Conservation (phyloP, 2,113 vertebrate species). For the Mastomys coucha region DNA sequence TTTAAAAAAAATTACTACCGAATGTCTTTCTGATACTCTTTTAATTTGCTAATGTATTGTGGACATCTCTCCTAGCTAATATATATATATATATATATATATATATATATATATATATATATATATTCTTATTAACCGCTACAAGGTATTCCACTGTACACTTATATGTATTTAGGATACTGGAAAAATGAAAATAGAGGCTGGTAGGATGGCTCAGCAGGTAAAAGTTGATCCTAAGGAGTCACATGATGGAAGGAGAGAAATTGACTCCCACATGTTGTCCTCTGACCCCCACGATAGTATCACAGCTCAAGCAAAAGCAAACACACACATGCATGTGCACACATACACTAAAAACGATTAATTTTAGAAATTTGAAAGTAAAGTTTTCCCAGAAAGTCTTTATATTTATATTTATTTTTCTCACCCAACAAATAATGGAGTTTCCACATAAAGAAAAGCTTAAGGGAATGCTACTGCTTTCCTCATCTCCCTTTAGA, state of each 20-base stretch:
- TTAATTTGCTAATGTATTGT: neutral
- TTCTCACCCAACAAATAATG: constrained; percentile 33
- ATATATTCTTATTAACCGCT: neutral
- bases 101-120: no score
- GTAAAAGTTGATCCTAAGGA: neutral
- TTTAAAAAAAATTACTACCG: neutral
- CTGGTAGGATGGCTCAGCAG: neutral
- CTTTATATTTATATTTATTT: constrained; percentile 24
- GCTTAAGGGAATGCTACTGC: neutral
- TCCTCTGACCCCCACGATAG: neutral
- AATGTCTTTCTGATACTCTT: constrained; percentile 12
- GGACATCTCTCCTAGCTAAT: constrained; percentile 1
- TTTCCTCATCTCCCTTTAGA: neutral
- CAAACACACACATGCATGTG: neutral
- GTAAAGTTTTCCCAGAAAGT: neutral
- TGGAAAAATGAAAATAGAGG: constrained; percentile 23
- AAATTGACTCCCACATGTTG: neutral
- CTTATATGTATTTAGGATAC: neutral
- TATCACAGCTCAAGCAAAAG: neutral
- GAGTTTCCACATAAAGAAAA: constrained; percentile 37
- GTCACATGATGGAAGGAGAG: neutral
- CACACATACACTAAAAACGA: neutral
- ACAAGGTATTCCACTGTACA: neutral
- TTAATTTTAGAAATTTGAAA: constrained; percentile 1
- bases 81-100: neutral